Evolutionary conservation across 2,113 vertebrate species (phyloP).

Genomic region (Pituophis catenifer): DNA sequence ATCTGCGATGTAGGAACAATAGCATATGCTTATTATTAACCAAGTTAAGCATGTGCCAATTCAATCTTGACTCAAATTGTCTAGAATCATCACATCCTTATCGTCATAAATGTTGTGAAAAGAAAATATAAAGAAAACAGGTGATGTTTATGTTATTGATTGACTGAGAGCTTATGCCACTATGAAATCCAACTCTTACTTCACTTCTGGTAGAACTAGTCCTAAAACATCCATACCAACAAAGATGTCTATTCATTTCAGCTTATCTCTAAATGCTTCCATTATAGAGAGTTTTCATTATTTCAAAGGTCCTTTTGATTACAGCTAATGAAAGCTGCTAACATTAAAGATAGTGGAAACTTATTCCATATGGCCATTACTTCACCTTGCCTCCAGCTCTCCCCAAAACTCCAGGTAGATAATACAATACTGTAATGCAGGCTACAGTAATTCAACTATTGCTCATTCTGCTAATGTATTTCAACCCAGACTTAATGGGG

Average conservation of each 20-base stretch:
- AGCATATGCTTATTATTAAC: neutral
- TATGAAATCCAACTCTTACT: neutral
- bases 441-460: neutral
- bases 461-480: neutral
- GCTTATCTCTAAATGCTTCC: slow-evolving; percentile 16
- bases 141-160: neutral
- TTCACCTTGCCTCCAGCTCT: neutral
- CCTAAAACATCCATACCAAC: slow-evolving; percentile 7
- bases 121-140: neutral
- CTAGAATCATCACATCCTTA: neutral
- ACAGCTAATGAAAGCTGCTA: neutral
- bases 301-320: slow-evolving; percentile 18
- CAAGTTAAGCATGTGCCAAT: neutral
- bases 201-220: neutral
- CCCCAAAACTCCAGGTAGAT: neutral
- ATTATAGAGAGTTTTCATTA: slow-evolving; percentile 2
- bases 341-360: neutral
- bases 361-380: neutral
- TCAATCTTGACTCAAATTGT: neutral
- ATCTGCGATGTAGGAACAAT: neutral
- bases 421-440: neutral
- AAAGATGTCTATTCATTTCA: slow-evolving; percentile 19
- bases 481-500: slow-evolving; percentile 5
- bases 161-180: neutral
- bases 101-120: neutral